Conservation (phyloP, 2,888 invertebrate genomes). For the Norana najaformis region DNA sequence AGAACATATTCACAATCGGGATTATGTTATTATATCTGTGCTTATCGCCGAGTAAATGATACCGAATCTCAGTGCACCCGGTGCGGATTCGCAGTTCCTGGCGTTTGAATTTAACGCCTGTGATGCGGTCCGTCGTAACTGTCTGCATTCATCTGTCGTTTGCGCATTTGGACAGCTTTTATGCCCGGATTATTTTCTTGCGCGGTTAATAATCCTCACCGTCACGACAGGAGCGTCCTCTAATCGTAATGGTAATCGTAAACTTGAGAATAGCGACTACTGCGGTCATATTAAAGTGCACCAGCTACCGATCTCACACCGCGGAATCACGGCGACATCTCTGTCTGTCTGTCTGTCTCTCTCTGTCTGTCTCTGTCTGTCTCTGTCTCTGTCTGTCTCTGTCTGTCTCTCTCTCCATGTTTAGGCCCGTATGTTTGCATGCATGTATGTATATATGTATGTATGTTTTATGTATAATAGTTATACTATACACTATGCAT, state of each 20-base stretch:
- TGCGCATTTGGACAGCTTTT: background rate
- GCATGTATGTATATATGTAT: background rate
- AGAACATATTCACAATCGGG: background rate
- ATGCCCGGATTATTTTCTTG: background rate
- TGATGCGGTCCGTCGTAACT: no score
- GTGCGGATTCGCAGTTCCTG: background rate
- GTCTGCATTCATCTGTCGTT: background rate
- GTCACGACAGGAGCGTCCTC: background rate
- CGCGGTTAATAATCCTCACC: background rate
- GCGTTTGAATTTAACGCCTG: background rate
- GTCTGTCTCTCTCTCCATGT: background rate
- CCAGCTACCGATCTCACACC: background rate
- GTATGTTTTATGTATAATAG: background rate
- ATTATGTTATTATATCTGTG: background rate
- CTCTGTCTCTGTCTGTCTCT: background rate
- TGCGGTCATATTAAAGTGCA: no score
- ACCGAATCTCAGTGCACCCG: background rate
- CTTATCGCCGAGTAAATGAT: background rate
- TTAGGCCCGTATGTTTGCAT: background rate
- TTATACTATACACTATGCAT: background rate
- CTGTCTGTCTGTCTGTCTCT: background rate
- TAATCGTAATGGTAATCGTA: no score
- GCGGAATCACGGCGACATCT: background rate
- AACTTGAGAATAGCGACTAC: no score
- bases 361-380: background rate